Evolutionary conservation across 1,140 invertebrate genomes (phyloP).

Genomic region (Halictus rubicundus): DNA sequence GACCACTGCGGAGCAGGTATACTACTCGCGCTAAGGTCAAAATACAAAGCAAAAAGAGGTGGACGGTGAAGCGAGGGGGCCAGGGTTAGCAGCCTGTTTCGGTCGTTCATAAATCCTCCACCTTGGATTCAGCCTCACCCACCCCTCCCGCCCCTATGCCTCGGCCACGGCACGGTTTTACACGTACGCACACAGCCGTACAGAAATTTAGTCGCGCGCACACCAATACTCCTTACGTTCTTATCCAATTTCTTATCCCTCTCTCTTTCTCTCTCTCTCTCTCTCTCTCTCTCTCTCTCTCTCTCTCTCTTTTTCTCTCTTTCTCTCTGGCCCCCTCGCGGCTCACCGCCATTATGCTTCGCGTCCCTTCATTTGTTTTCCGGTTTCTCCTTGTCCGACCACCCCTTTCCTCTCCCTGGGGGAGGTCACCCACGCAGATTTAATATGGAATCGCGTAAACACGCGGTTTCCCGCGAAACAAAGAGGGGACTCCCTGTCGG

Average conservation of each 20-base stretch:
- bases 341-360: slow-evolving; percentile 51
- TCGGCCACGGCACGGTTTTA: slow-evolving; percentile 48
- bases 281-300: too few relatives aligned
- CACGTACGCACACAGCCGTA: slow-evolving; percentile 21
- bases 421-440: slow-evolving; percentile 54
- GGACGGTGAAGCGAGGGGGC: slow-evolving; percentile 53
- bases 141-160: slow-evolving; percentile 37
- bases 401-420: slow-evolving; percentile 31
- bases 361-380: slow-evolving; percentile 63
- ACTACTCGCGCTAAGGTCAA: slow-evolving; percentile 61
- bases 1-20: slow-evolving; percentile 43
- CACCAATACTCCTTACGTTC: slow-evolving; percentile 61
- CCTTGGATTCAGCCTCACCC: slow-evolving; percentile 57
- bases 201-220: slow-evolving; percentile 53
- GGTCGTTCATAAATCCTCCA: slow-evolving; percentile 77
- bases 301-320: slow-evolving; percentile 26
- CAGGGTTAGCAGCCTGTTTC: slow-evolving; percentile 72
- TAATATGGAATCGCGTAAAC: slow-evolving; percentile 45
- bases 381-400: slow-evolving; percentile 47
- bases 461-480: slow-evolving; percentile 36
- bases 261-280: slow-evolving; percentile 11
- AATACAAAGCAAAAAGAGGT: slow-evolving; percentile 64
- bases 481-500: background rate
- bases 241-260: slow-evolving; percentile 66
- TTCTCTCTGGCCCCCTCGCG: background rate